Evolutionary conservation across 2,113 vertebrate species (phyloP), one percentile per base, ranked within the genome.

Genomic region (Pollachius pollachius): DNA sequence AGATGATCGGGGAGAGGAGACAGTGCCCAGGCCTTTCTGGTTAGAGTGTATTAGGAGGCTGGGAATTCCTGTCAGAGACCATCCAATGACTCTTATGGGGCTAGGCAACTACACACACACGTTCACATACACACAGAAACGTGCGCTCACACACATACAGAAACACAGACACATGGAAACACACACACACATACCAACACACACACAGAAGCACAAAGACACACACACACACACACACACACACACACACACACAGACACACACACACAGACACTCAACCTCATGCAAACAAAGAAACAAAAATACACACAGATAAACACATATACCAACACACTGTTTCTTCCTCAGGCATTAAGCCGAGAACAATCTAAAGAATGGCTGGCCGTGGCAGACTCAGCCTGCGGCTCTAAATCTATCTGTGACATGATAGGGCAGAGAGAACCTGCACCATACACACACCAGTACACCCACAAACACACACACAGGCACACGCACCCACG

Each of bases 341-440:
- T 71, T 81, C 83, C 83, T 70, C 73, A 19, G 77, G 81, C 81
- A 85, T 69, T 76, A 80, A 79, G 79, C 71, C 78, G 85, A 89
- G 81, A 87, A 90, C 82, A 86, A 88, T 74, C 63, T 52, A 80
- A 86, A 84, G 81, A 77, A 79, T 86, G 87, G 88, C 74, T 86
- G 77, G 84, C 76, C 82, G 84, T 86, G 87, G 89, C 88, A 89
- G 81, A 70, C 74, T 74, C 83, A 82, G 81, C 81, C 83, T 86
- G 81, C 84, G 82, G 77, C 79, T 64, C 65, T 65, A 16, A 67
- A 73, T 80, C 84, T 84, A 83, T 80, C 52, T 23, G 63, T 88
- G 87, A 87, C 87, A 81, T 88, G 79, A 86, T 84, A 86, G 72
- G 75, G 67, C 75, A 76, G 71, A 57, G 37, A 37, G 52, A 73